Percentiles rank a stretch among this genome's conserved stretches.
Conservation (phyloP, 1,140 invertebrate genomes). For the Agrypnia vestita region DNA sequence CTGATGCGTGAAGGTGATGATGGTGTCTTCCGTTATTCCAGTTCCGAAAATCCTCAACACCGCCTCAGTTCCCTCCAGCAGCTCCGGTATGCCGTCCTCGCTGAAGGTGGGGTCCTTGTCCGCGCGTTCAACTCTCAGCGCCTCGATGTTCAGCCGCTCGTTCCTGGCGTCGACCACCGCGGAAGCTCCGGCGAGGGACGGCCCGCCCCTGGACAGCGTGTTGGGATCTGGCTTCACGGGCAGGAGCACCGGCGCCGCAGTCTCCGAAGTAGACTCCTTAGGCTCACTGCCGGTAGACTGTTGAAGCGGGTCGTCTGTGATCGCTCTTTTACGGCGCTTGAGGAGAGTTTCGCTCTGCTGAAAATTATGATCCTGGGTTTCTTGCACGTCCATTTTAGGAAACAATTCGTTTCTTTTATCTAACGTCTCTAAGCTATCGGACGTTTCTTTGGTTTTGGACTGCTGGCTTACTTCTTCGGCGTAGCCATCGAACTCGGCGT, state of each 20-base stretch:
- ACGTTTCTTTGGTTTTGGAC: not conserved
- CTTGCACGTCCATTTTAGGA: not conserved
- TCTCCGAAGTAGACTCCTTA: not conserved
- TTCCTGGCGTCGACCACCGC: not conserved
- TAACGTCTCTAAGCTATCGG: constrained; percentile 1
- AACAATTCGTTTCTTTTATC: constrained; percentile 13
- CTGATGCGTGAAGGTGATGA: constrained; percentile 81
- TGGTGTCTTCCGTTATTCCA: constrained; percentile 78
- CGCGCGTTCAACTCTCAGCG: constrained; percentile 76
- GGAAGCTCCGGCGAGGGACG: not conserved
- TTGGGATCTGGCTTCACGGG: not conserved
- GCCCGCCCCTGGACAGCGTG: not conserved
- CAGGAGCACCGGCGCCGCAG: not conserved
- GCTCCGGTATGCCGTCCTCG: constrained; percentile 78
- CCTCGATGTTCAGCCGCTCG: constrained; percentile 69
- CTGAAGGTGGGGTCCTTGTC: constrained; percentile 76
- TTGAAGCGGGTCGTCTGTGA: not conserved
- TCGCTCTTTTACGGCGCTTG: not conserved
- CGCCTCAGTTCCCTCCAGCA: constrained; percentile 75
- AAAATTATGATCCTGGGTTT: too few relatives aligned
- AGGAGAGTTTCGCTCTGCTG: not conserved
- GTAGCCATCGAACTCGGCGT: constrained; percentile 23
- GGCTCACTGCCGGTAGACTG: constrained; percentile 7
- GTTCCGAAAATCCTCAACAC: constrained; percentile 83
- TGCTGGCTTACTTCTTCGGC: not conserved